These are phyloP conservation scores for Forbesichthys papilliferus DNA, from an alignment of 2,113 vertebrate genomes.

Conservation along the genomic window DNA sequence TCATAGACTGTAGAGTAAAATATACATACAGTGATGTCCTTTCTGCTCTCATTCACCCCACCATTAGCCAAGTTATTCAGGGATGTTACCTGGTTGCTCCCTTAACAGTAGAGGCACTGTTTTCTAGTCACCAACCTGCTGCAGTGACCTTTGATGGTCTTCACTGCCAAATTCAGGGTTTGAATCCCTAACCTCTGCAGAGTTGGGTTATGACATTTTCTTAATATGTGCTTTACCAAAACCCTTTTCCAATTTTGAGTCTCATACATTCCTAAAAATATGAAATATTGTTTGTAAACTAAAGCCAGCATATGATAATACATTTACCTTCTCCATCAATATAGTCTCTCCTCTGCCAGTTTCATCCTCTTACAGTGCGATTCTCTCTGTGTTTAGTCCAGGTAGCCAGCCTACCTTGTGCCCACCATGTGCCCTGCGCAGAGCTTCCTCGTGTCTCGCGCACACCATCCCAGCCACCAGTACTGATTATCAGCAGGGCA, in stretches of 20 bases:
- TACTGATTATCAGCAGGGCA: conserved; percentile 57
- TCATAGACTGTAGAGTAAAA: conserved; percentile 13
- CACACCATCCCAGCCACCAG: conserved; percentile 39
- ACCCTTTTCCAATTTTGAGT: neutral
- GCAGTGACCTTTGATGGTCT: conserved; percentile 45
- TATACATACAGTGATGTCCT: conserved; percentile 14
- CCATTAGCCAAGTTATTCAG: neutral
- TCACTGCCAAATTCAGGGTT: conserved; percentile 28
- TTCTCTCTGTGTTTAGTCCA: neutral
- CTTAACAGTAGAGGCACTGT: conserved; percentile 58
- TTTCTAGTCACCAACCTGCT: neutral
- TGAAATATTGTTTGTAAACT: neutral
- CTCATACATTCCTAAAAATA: neutral
- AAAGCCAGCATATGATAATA: conserved; percentile 24
- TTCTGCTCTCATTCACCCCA: neutral
- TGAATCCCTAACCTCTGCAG: conserved; percentile 11
- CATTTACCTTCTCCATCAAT: conserved; percentile 16
- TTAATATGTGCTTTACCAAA: neutral
- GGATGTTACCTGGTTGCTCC: conserved; percentile 43
- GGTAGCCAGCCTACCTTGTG: neutral
- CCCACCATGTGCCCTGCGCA: conserved; percentile 10
- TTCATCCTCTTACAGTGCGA: conserved; percentile 1
- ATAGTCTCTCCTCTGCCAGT: neutral
- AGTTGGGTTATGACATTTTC: conserved; percentile 12
- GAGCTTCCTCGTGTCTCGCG: conserved; percentile 28